Evolutionary conservation across 1,140 invertebrate species (phyloP), one percentile per base, ranked within the genome.

Genomic region (Trissolcus basalis): DNA sequence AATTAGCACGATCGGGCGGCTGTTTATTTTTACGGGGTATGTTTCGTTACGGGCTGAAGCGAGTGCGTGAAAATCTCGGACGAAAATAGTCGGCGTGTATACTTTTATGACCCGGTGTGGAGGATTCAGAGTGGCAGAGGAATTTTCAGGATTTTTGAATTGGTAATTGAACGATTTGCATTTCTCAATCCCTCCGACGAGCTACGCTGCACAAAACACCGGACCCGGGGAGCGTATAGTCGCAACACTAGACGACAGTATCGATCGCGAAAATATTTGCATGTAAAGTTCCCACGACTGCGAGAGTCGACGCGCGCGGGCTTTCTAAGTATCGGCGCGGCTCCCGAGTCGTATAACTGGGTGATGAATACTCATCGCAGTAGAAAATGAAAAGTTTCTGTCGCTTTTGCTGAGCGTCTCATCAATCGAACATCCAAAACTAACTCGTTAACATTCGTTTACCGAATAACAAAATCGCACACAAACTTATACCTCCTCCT

Each of bases 181-280:
- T 71, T 77, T 67, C 61, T 67, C 50, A 56, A 71, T 71, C 43
- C 67, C 16, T 49, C n/a, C 44, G 49, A 27, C 19, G 19, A 41
- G 48, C 60, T 33, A 36, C 59, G 43, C n/a, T 59, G 72, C 60
- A 69, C 65, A 61, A 76, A 77, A 67, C 65, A 44, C 47, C 27
- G 59, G 53, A 33, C 64, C 64, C 19, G 19, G 19, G 56, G 53
- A 51, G 50, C 50, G 54, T 63, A n/a, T n/a, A 63, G 51, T 65
- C 44, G 59, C 75, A 63, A 67, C 63, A 77, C 63, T 77, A 72
- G 74, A 77, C 68, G 74, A 53, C 59, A 41, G 48, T 77, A 72
- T 72, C 75, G 75, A 77, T 64, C 69, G 75, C 59, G 45, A 78
- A 78, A 73, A 78, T 78, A 78, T 78, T 77, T 77, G 75, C 75